Conservation (phyloP, 2,113 vertebrate species). For the Pampusana beccarii region DNA sequence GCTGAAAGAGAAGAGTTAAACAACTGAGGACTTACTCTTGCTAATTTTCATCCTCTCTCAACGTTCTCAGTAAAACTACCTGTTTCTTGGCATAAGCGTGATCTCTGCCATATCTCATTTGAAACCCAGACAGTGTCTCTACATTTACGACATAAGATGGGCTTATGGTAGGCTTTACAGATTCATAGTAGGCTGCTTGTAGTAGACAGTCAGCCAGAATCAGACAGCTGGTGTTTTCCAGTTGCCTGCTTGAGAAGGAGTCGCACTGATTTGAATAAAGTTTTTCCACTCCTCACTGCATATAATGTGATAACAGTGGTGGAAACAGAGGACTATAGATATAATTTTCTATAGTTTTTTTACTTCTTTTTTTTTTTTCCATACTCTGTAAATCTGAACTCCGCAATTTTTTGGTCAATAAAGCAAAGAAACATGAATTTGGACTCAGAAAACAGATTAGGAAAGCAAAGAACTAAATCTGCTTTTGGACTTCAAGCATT, state of each 20-base stretch:
- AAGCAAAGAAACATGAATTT: not conserved
- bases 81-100: not conserved
- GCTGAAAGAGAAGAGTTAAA: not conserved
- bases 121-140: not conserved
- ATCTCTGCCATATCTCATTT: not conserved
- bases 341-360: not conserved
- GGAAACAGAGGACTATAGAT: not conserved
- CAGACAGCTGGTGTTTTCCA: not conserved
- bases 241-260: not conserved
- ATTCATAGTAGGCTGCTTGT: not conserved
- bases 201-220: not conserved
- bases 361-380: not conserved
- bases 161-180: not conserved
- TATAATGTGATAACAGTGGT: not conserved
- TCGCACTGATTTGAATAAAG: not conserved
- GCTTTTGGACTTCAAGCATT: not conserved
- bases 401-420: not conserved
- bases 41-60: not conserved
- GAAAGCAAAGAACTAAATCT: not conserved
- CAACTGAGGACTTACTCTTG: not conserved
- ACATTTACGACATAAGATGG: not conserved
- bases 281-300: not conserved
- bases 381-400: not conserved
- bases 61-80: not conserved
- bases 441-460: not conserved